These are phyloP conservation scores for Sericinus montela DNA, from an alignment of 2,888 invertebrate genomes.

Conservation along the genomic window DNA sequence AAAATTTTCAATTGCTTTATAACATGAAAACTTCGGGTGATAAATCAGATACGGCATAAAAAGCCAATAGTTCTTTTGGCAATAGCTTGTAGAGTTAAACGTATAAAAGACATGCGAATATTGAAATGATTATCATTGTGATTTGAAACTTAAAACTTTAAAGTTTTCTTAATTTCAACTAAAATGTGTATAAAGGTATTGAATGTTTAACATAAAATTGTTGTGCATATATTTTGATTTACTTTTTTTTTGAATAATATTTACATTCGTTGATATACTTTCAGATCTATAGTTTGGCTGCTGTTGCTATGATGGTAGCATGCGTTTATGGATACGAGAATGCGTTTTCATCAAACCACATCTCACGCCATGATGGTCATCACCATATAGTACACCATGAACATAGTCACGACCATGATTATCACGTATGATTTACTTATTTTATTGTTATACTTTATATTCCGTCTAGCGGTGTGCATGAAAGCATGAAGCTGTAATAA, in stretches of 20 bases:
- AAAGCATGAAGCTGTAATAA: no score
- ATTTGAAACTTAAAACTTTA: not conserved
- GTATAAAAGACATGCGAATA: conserved; percentile 9
- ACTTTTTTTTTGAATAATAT: not conserved
- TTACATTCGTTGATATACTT: no score
- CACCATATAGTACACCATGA: conserved; percentile 24
- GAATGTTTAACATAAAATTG: no score
- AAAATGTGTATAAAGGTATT: conserved; percentile 15
- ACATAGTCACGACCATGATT: conserved; percentile 47
- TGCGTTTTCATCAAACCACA: conserved; percentile 32
- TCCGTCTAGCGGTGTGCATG: no score
- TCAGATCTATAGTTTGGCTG: not conserved
- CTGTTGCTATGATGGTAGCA: conserved; percentile 5
- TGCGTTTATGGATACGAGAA: conserved; percentile 26
- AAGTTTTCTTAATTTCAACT: not conserved
- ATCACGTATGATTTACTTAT: conserved; percentile 38
- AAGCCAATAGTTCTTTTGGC: no score
- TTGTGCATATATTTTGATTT: not conserved
- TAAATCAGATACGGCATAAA: no score
- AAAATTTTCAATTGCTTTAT: no score
- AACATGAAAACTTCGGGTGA: no score
- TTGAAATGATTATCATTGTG: conserved; percentile 2
- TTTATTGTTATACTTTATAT: no score
- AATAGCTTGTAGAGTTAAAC: no score
- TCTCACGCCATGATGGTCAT: conserved; percentile 32